Conservation (phyloP, 1,140 invertebrate species). For the Spodoptera frugiperda region DNA sequence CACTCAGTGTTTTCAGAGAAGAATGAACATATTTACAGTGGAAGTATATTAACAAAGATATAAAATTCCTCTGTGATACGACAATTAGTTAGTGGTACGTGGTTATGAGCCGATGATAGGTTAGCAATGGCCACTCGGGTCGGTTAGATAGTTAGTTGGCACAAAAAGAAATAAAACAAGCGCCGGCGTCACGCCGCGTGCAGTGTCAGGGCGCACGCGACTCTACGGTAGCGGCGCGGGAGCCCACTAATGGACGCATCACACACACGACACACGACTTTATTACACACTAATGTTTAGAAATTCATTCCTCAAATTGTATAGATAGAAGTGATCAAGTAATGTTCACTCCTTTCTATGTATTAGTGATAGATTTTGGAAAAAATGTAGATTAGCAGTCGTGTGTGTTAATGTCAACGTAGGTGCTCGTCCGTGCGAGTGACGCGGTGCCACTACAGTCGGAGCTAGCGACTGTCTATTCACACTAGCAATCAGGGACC, state of each 20-base stretch:
- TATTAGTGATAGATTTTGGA: constrained; percentile 29
- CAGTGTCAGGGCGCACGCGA: constrained; percentile 5
- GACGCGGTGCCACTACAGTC: constrained; percentile 49
- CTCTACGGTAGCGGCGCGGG: constrained; percentile 21
- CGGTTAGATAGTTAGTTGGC: constrained; percentile 59
- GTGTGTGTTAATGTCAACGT: constrained; percentile 53
- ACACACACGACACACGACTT: no score
- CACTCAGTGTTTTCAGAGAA: constrained; percentile 13
- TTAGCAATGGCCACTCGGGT: constrained; percentile 61
- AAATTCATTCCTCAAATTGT: no score
- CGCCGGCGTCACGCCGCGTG: constrained; percentile 55
- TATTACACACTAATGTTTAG: no score
- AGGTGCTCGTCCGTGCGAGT: constrained; percentile 42
- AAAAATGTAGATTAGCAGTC: constrained; percentile 51
- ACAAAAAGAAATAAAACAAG: constrained; percentile 75
- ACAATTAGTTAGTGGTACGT: constrained; percentile 60
- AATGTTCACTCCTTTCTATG: no score
- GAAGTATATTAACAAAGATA: constrained; percentile 14
- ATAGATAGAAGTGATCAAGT: no score
- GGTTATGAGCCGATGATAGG: constrained; percentile 58
- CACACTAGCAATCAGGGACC: constrained; percentile 21
- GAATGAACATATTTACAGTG: constrained; percentile 31
- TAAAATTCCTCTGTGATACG: constrained; percentile 42
- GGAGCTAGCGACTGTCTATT: constrained; percentile 40
- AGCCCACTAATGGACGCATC: neutral